Base-by-base conservation (phyloP, 2,888 invertebrate genomes). In the Microplitis manilae region DNA sequence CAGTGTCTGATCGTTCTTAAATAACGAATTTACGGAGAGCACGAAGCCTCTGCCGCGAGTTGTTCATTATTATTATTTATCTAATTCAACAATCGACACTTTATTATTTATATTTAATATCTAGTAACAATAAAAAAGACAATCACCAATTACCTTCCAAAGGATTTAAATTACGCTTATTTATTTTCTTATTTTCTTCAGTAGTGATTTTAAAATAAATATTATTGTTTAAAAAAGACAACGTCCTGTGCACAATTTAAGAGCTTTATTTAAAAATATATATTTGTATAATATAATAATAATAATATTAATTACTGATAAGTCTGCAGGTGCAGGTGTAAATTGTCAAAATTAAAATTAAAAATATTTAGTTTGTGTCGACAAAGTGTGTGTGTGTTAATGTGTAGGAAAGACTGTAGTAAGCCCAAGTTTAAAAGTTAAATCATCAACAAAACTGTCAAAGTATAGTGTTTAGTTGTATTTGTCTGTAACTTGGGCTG, bases 1-100 rank as follows among this genome's bases (percentile, higher is more conserved):
- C 88, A 87, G 89, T 85, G 89, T 88, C 88, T 86, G 89, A 83
- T 88, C 86, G 88, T 85, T 80, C 78, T 65, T 50, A 13, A 50
- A 13, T 30, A 30, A 30, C 0, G 0, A 30, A 50, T 13, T 5
- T 50, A 50, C 50, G 77, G 80, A 83, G 80, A 81, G 80, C 77
- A 79, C 77, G 77, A 13, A n/a, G 39, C 41, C 40, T 41, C 77
- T 72, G 61, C 73, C 72, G 79, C 75, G 77, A 77, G 76, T 77
- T 68, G 2, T 13, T 50, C 50, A 9, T 13, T 50, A 13, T 50
- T 5, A 17, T 68, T 17, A 20, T 68, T 68, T 7, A 17, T 41
- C 40, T 15, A 9, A 13, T 67, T 9, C 30, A 30, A 30, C 30
- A 30, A 30, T 30, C 30, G 13, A 50, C 50, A 50, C 30, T 30